A percentile compares a stretch with the other conserved stretches of the same genome.
Conservation (phyloP, 2,797 vertebrate genomes). For the Sebastes paucispinis region DNA sequence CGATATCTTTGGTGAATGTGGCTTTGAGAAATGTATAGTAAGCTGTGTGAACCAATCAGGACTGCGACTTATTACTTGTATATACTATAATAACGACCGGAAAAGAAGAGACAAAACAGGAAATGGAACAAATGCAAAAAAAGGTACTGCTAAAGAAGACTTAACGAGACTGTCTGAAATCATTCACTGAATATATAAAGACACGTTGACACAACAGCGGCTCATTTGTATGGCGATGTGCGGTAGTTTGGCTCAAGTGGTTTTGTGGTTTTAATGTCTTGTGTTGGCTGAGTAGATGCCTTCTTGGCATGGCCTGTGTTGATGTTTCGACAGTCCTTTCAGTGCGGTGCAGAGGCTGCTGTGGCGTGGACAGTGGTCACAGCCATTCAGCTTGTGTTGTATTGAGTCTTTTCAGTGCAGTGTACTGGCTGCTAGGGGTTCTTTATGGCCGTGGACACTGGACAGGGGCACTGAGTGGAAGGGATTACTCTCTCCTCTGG, state of each 20-base stretch:
- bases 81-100: not conserved
- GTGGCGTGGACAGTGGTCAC: constrained; percentile 44
- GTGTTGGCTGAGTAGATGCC: constrained; percentile 47
- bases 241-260: not conserved
- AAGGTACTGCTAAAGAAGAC: not conserved
- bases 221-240: constrained; percentile 23
- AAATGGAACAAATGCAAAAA: not conserved
- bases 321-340: constrained; percentile 47
- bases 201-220: constrained; percentile 9
- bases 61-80: not conserved
- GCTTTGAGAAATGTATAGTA: not conserved
- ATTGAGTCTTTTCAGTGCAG: constrained; percentile 52
- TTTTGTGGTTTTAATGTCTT: constrained; percentile 24
- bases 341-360: constrained; percentile 36
- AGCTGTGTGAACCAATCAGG: not conserved
- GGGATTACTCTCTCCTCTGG: constrained; percentile 67
- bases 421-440: constrained; percentile 39
- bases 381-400: constrained; percentile 48
- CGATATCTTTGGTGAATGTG: too few species aligned
- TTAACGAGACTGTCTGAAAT: not conserved
- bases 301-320: constrained; percentile 41
- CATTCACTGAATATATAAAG: not conserved
- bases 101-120: not conserved
- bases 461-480: constrained; percentile 52
- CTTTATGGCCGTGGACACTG: constrained; percentile 51